Base-by-base conservation (phyloP, 2,113 vertebrate species). In the Struthidea cinerea region DNA sequence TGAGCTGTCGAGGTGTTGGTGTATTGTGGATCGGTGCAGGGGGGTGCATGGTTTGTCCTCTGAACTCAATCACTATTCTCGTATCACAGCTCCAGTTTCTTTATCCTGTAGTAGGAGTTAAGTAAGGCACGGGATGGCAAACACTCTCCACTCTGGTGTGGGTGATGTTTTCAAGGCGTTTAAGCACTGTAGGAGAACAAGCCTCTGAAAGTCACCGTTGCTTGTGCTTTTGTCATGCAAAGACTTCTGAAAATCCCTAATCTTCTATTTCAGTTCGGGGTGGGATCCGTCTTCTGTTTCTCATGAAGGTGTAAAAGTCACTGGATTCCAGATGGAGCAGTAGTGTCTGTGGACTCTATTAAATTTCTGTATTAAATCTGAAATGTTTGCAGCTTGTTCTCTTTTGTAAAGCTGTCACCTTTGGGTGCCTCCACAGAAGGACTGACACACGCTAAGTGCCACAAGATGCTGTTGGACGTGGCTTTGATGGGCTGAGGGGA, bases 231-330 rank as follows among this genome's bases (percentile, higher is more conserved):
- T 74, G 74, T 81, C 64, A 57, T 9, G 2, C 75, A 64, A 44
- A 90, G 71, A 75, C 80, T 80, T 70, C n/a, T 87, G 35, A 91
- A 92, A 93, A 87, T 90, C 88, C 82, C 71, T 70, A 1, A 67
- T 86, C 60, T 86, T 91, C 91, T 71, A 42, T 87, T 95, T 68
- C 74, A 37, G 39, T 39, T 22, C 2, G 5, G 83, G 50, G 53
- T 57, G 61, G 71, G 73, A 82, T 82, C 83, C 83, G 79, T 79
- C 69, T 87, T 93, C 90, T 12, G 1, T 78, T 93, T 71, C 77
- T 68, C 52, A 9, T 71, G 84, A 94, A 94, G 91, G 81, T 95
- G 70, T 90, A 53, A 82, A 81, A 76, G 91, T 92, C 82, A 63
- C 93, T 92, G 92, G 92, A 86, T 95, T 95, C 71, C 74, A 86